These are phyloP conservation scores for Peromyscus melanophrys DNA, from an alignment of 2,797 vertebrate genomes.

Conservation along the genomic window DNA sequence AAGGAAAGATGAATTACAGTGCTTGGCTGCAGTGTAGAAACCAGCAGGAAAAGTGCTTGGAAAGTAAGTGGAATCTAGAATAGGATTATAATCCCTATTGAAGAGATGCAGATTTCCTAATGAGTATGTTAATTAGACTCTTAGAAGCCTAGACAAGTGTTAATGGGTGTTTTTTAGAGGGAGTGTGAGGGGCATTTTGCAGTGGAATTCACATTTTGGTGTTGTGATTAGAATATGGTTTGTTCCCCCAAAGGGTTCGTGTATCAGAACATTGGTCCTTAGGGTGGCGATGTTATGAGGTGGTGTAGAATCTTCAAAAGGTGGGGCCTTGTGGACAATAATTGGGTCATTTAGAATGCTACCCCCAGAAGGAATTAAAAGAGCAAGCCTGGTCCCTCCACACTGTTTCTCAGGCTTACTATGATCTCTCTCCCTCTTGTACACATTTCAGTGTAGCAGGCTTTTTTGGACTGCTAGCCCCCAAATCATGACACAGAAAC, in stretches of 20 bases:
- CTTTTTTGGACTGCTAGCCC: not conserved
- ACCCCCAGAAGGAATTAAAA: not conserved
- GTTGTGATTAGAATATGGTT: not conserved
- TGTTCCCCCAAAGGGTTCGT: not conserved
- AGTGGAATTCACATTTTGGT: not conserved
- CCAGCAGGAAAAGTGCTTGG: not conserved
- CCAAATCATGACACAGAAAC: not conserved
- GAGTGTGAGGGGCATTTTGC: not conserved
- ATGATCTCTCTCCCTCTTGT: no score
- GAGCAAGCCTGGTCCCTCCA: fast-evolving
- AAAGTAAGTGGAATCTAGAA: not conserved
- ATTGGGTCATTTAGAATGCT: not conserved
- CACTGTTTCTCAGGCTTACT: not conserved
- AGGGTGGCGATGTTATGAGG: not conserved
- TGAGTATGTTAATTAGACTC: not conserved
- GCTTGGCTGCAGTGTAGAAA: not conserved
- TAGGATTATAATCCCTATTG: not conserved
- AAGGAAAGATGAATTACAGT: not conserved
- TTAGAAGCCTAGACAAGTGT: not conserved
- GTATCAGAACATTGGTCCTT: not conserved
- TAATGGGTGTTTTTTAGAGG: not conserved
- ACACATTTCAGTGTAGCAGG: not conserved
- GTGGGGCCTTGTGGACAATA: not conserved
- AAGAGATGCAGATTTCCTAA: conserved; percentile 8
- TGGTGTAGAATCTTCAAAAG: not conserved